A percentile compares a stretch with the other conserved stretches of the same genome.
Conservation (phyloP, 2,888 invertebrate genomes). For the Artemia sinica region DNA sequence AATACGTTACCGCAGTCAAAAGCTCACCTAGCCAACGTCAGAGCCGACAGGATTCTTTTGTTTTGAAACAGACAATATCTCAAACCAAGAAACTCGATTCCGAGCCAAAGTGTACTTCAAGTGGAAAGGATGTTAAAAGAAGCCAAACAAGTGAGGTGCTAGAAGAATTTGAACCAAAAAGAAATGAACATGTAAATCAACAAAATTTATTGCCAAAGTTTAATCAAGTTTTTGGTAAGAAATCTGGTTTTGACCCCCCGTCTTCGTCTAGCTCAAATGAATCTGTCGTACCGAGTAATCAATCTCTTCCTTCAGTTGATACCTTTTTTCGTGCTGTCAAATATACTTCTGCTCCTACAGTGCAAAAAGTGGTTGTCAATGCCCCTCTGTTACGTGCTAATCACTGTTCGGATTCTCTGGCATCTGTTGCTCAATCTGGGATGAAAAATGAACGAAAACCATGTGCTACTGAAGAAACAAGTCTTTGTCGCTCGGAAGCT, state of each 20-base stretch:
- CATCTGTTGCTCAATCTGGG: neutral
- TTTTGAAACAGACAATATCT: neutral
- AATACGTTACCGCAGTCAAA: neutral
- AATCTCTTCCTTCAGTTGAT: constrained; percentile 14
- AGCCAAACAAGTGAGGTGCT: neutral
- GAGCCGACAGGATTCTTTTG: neutral
- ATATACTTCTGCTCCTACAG: neutral
- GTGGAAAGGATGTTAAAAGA: neutral
- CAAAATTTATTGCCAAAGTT: constrained; percentile 44
- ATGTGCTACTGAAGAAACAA: neutral
- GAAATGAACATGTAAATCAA: neutral
- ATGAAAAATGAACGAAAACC: neutral
- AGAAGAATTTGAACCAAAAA: neutral
- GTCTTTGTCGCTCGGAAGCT: neutral
- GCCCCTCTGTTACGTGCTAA: neutral
- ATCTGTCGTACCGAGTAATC: constrained; percentile 12
- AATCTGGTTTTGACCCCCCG: constrained; percentile 29
- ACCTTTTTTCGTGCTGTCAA: neutral
- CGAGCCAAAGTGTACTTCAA: neutral
- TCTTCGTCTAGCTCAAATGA: constrained; percentile 18
- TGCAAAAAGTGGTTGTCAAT: constrained; percentile 5
- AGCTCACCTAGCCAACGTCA: neutral
- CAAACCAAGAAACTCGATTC: too few species aligned
- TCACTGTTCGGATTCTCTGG: neutral
- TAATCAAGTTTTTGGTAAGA: constrained; percentile 59